These are phyloP conservation scores for Ostrea denselamellosa DNA, from an alignment of 1,140 invertebrate genomes.

Conservation along the genomic window DNA sequence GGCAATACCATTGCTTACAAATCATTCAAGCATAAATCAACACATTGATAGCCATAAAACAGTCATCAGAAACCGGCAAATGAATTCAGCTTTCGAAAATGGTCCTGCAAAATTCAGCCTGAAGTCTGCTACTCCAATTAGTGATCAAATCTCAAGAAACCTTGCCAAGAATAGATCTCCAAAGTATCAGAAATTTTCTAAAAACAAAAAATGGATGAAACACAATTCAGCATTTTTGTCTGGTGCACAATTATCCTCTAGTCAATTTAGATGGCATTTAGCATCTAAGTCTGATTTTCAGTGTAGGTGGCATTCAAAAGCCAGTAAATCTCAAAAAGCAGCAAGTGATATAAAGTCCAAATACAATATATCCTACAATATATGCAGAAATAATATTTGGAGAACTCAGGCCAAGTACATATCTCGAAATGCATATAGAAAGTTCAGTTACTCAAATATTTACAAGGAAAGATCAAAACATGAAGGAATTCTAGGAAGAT, in stretches of 20 bases:
- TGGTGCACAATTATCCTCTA: neutral
- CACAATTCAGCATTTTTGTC: neutral
- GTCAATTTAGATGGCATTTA: neutral
- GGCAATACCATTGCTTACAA: neutral
- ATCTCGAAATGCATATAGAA: neutral
- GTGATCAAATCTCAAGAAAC: conserved; percentile 13
- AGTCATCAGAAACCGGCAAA: neutral
- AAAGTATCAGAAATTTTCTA: conserved; percentile 8
- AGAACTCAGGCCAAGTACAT: neutral
- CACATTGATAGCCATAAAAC: neutral
- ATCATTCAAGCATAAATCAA: neutral
- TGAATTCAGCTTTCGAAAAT: neutral
- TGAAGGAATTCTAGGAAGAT: neutral
- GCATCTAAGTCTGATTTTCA: neutral
- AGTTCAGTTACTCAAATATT: neutral
- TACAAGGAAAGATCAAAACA: neutral
- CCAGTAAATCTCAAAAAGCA: conserved; percentile 41
- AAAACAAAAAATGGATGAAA: conserved; percentile 14
- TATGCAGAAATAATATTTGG: neutral
- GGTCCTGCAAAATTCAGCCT: neutral
- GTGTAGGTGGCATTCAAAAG: neutral
- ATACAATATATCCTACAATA: conserved; percentile 49
- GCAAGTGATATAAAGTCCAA: conserved; percentile 56
- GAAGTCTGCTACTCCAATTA: neutral
- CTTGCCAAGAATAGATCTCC: neutral